Conservation (phyloP, 2,888 invertebrate genomes). For the Ferrisia virgata region DNA sequence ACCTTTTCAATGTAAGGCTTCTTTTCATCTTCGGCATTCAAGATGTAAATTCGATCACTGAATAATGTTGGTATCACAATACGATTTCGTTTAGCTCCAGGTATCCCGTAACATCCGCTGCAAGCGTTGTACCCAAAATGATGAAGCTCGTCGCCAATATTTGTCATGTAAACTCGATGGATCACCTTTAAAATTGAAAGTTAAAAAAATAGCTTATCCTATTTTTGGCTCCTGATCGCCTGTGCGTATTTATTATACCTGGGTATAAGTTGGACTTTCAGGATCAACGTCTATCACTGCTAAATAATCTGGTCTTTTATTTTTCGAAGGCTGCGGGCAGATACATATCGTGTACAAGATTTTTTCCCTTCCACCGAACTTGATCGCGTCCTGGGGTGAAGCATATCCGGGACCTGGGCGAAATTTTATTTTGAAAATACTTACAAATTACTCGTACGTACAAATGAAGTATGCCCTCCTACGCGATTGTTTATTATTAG, state of each 20-base stretch:
- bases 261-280: conserved; percentile 73
- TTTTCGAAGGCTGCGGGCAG: conserved; percentile 63
- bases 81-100: conserved; percentile 64
- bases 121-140: conserved; percentile 98
- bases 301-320: conserved; percentile 77
- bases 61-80: conserved; percentile 78
- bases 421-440: background rate
- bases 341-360: conserved; percentile 87
- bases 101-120: conserved; percentile 75
- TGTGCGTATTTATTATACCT: conserved; percentile 60
- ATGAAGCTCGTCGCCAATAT: conserved; percentile 83
- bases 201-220: no score
- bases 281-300: conserved; percentile 91
- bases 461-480: no score
- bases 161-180: conserved; percentile 74
- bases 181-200: conserved; percentile 74
- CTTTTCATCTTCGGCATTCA: conserved; percentile 73
- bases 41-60: conserved; percentile 77
- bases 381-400: conserved; percentile 78
- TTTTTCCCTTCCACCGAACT: conserved; percentile 76
- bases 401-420: conserved; percentile 71
- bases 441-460: no score
- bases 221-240: no score
- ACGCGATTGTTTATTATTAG: background rate
- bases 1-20: conserved; percentile 74